Evolutionary conservation across 1,140 invertebrate species (phyloP).

Genomic region (Lanistes nyassanus): DNA sequence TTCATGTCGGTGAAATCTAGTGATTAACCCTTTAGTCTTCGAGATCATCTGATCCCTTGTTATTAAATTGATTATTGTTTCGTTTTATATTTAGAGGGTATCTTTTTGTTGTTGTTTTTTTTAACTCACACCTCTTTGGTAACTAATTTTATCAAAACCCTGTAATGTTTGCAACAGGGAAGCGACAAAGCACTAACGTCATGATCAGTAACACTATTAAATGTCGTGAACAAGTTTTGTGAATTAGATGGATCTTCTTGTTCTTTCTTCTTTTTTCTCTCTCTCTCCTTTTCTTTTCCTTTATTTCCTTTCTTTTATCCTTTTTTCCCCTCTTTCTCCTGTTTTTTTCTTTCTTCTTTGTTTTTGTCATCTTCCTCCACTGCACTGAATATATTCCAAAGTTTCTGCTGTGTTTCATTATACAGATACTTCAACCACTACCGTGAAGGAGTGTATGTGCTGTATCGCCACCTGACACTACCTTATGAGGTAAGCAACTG

Average conservation of each 20-base stretch:
- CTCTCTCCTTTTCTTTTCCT: neutral
- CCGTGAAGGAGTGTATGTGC: constrained; percentile 52
- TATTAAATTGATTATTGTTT: too few relatives aligned
- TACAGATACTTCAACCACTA: constrained; percentile 51
- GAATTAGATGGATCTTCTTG: too few relatives aligned
- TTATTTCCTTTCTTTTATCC: neutral
- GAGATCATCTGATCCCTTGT: too few relatives aligned
- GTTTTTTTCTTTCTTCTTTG: neutral
- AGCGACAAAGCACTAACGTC: too few relatives aligned
- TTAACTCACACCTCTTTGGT: too few relatives aligned
- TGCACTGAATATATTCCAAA: neutral
- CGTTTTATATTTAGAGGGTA: too few relatives aligned
- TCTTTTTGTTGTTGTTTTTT: neutral
- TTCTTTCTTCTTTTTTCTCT: neutral
- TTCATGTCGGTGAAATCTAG: too few relatives aligned
- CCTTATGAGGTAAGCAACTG: constrained; percentile 41
- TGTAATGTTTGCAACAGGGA: too few relatives aligned
- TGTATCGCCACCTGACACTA: constrained; percentile 42
- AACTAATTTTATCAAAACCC: too few relatives aligned
- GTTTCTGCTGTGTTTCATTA: constrained; percentile 13
- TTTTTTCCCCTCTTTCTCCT: neutral
- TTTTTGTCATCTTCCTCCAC: neutral
- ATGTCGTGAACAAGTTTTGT: too few relatives aligned
- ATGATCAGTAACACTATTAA: too few relatives aligned
- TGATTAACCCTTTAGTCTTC: too few relatives aligned